Base-by-base conservation (phyloP, 1,140 invertebrate genomes). In the Acarapis woodi region DNA sequence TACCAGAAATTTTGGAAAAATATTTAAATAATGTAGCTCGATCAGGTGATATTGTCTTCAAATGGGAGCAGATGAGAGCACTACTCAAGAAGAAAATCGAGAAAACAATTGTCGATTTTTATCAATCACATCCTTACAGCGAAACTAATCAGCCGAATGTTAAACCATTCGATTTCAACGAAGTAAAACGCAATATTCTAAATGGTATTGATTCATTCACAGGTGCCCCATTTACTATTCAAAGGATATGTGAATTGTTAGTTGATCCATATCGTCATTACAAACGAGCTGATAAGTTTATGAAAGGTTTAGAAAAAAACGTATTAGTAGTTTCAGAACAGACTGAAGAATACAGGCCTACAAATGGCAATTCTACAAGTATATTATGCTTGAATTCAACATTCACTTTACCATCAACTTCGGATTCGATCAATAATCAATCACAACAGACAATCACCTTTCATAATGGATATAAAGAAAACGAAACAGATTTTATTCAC, bases 221-320 rank as follows among this genome's bases (percentile, higher is more conserved):
- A 39, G 53, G 56, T 55, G 80, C 83, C 2, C 88, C 87, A 0
- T 96, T 96, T 49, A 94, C 88, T 9, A 73, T 94, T 35, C 87
- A 94, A 55, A 64, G 87, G 41, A 68, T 96, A 30, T 88, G 82
- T 57, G 88, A 96, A 56, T 58, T 96, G 3, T 58, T 96, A 0
- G 78, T 73, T 2, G 66, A 70, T 42, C 85, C 87, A 4, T 64
- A 70, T n/a, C 80, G 78, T 52, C 78, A 94, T 51, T 96, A 96
- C 53, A 83, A 75, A 48, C 63, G 80, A 40, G 75, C 80, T 32
- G 87, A 94, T 52, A 96, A 94, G 56, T 94, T 79, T 52, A 75
- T 96, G 69, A 59, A 85, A 35, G 87, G 82, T 0, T 65, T 88
- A 23, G 80, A 87, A 49, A 87, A 87, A 23, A 47, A 44, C 37